Percentiles rank a stretch among this genome's conserved stretches.
Evolutionary conservation across 2,113 vertebrate genomes (phyloP).

Genomic region (Neoarius graeffei): DNA sequence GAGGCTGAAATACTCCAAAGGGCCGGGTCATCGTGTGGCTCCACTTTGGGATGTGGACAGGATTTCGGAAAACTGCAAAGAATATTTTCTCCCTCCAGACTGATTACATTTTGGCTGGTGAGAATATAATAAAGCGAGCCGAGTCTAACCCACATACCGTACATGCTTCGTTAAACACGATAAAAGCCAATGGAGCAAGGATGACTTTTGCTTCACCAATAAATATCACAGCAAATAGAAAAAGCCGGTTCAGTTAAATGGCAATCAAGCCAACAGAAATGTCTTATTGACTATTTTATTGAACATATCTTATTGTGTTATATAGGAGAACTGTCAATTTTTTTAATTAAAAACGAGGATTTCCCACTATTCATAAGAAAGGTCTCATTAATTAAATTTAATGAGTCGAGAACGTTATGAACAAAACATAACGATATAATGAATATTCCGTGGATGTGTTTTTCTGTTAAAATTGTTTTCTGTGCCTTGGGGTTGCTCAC

Average conservation of each 20-base stretch:
- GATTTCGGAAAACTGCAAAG: neutral
- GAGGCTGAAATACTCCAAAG: neutral
- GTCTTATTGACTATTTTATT: neutral
- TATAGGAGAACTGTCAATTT: neutral
- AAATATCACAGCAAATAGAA: conserved; percentile 1
- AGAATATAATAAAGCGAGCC: neutral
- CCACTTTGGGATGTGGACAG: neutral
- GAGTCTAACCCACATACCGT: neutral
- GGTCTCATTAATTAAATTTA: neutral
- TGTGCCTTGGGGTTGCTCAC: neutral
- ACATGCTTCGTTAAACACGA: neutral
- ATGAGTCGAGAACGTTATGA: neutral
- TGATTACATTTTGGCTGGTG: neutral
- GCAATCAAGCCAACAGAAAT: neutral
- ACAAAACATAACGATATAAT: neutral
- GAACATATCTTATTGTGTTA: neutral
- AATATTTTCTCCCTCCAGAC: neutral
- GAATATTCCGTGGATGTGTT: neutral
- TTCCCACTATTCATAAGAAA: neutral
- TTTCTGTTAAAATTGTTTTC: neutral
- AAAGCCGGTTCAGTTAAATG: neutral
- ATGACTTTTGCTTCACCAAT: neutral
- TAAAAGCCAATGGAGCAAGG: neutral
- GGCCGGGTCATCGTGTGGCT: neutral
- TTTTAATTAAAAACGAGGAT: neutral